Percentiles rank a stretch among this genome's conserved stretches.
Evolutionary conservation across 2,797 vertebrate species (phyloP).

Genomic region (Lacerta bilineata): DNA sequence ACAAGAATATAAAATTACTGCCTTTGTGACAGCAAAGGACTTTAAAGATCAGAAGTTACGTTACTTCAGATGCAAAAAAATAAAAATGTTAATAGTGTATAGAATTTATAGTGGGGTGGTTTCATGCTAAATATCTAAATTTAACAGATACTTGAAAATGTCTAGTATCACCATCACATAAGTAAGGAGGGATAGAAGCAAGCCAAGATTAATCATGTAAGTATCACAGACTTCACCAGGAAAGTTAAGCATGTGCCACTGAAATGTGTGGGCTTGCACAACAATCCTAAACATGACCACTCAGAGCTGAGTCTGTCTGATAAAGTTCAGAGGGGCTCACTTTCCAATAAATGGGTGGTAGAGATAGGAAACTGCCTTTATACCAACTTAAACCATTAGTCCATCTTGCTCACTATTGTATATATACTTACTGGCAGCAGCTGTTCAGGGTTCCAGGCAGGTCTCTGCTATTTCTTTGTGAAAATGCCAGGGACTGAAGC

Average conservation of each 20-base stretch:
- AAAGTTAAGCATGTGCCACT: neutral
- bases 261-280: neutral
- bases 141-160: neutral
- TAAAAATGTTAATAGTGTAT: neutral
- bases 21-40: neutral
- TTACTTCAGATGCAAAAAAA: neutral
- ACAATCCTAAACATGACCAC: neutral
- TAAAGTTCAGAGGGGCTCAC: neutral
- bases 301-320: neutral
- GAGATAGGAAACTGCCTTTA: neutral
- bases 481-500: neutral
- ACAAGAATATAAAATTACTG: neutral
- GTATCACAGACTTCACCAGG: neutral
- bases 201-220: neutral
- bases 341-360: too few relatives aligned
- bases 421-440: neutral
- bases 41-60: neutral
- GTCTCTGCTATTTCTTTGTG: neutral
- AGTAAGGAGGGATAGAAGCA: neutral
- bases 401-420: neutral
- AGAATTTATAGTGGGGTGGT: neutral
- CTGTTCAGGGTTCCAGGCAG: neutral
- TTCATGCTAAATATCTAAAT: neutral
- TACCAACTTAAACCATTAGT: too few relatives aligned
- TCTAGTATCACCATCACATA: fast-evolving